phyloP scores from a whole-genome alignment of 53 echinoderm and acorn worm species.

The Zoroaster sp. region DNA sequence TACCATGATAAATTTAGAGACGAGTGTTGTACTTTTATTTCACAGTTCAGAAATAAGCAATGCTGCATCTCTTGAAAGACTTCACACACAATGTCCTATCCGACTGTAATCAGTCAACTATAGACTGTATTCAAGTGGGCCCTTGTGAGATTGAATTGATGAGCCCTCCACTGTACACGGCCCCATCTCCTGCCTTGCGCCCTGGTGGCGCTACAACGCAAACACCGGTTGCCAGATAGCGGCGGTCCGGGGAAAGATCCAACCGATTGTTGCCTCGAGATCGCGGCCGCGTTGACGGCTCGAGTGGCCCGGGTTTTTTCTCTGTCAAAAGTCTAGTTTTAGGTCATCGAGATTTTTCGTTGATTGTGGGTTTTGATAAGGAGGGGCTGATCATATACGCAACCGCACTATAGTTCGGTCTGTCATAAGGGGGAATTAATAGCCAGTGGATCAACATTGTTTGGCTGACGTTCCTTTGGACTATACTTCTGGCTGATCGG shows the following conservation, averaged over 20 bases:
- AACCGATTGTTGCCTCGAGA: conserved; percentile 12
- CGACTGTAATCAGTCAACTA: conserved; percentile 46
- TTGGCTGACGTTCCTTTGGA: background rate
- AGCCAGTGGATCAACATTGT: background rate
- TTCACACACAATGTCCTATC: conserved; percentile 23
- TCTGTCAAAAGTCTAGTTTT: background rate
- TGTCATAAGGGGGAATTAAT: conserved; percentile 4
- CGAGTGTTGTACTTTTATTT: too few species aligned
- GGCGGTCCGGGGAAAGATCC: background rate
- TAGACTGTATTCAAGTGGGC: conserved; percentile 17
- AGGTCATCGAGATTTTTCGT: conserved; percentile 14
- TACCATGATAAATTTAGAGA: too few species aligned
- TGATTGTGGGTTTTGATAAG: conserved; percentile 31
- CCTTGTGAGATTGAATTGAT: conserved; percentile 23
- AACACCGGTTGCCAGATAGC: conserved; percentile 35
- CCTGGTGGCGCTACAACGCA: conserved; percentile 33
- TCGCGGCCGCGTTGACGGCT: background rate
- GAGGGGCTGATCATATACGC: conserved; percentile 30
- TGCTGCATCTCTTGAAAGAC: background rate
- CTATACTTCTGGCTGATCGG: background rate
- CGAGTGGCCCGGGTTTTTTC: background rate
- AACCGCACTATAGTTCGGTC: background rate
- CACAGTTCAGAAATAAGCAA: background rate
- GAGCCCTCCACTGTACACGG: background rate
- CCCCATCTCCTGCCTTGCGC: conserved; percentile 11